A percentile compares a stretch with the other conserved stretches of the same genome.
Conservation (phyloP, 2,888 invertebrate genomes). For the Anodontia alba region DNA sequence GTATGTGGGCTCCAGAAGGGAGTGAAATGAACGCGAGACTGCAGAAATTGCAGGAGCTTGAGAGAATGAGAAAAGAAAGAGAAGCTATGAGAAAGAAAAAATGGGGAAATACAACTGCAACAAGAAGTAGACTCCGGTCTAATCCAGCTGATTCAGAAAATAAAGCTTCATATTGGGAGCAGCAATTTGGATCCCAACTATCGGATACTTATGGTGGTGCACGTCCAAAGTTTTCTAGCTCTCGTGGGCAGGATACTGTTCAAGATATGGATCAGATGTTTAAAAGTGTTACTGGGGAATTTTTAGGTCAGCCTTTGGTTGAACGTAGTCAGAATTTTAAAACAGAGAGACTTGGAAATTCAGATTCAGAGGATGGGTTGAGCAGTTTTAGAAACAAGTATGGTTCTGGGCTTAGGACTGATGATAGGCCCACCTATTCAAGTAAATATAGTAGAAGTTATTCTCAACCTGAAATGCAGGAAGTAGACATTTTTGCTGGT, state of each 20-base stretch:
- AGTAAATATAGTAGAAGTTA: constrained; percentile 29
- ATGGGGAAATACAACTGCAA: not conserved
- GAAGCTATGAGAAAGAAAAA: constrained; percentile 26
- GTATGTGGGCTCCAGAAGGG: constrained; percentile 58
- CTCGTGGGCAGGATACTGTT: not conserved
- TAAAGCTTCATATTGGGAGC: constrained; percentile 21
- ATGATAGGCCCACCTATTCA: constrained; percentile 16
- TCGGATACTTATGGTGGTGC: constrained; percentile 46
- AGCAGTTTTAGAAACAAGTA: not conserved
- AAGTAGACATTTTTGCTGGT: constrained; percentile 24
- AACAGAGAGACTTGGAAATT: constrained; percentile 5
- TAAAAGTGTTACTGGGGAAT: not conserved
- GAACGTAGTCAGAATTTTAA: not conserved
- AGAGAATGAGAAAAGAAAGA: constrained; percentile 52
- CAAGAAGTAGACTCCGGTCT: constrained; percentile 14
- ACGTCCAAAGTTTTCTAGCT: constrained; percentile 40
- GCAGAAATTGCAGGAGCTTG: constrained; percentile 45
- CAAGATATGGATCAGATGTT: constrained; percentile 17
- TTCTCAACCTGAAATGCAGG: constrained; percentile 30
- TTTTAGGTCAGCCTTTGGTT: not conserved
- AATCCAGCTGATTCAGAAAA: constrained; percentile 18
- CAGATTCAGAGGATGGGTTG: constrained; percentile 17
- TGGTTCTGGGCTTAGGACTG: not conserved
- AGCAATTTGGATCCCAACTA: constrained; percentile 18
- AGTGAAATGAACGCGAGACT: constrained; percentile 52